A percentile compares a stretch with the other conserved stretches of the same genome.
These are phyloP conservation scores for Eulithis testata DNA, from an alignment of 2,888 invertebrate genomes.

Conservation along the genomic window DNA sequence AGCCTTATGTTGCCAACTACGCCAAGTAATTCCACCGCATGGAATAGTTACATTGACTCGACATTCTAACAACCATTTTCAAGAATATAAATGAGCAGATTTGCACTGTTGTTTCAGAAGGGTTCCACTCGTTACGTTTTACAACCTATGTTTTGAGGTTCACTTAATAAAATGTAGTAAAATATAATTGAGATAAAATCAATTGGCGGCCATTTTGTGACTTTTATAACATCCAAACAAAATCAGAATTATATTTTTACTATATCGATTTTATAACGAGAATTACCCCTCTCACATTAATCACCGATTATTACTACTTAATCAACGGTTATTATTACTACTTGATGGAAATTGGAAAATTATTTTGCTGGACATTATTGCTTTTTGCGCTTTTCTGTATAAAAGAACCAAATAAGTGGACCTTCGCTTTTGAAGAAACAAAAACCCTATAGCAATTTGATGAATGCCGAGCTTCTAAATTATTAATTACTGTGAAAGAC, in stretches of 20 bases:
- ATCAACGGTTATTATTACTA: too few species aligned
- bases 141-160: background rate
- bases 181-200: too few species aligned
- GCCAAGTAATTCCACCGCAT: conserved; percentile 15
- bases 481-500: conserved; percentile 10
- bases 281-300: too few species aligned
- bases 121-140: background rate
- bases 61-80: conserved; percentile 5
- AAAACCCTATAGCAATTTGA: conserved; percentile 1
- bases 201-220: too few species aligned
- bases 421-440: background rate
- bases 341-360: too few species aligned
- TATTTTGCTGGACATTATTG: too few species aligned
- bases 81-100: conserved; percentile 5
- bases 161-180: too few species aligned
- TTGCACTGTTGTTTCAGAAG: conserved; percentile 9
- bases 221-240: too few species aligned
- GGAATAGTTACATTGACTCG: conserved; percentile 10
- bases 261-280: too few species aligned
- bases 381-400: too few species aligned
- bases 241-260: too few species aligned
- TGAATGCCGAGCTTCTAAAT: conserved; percentile 1
- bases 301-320: too few species aligned
- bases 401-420: background rate
- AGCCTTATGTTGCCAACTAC: conserved; percentile 10